Evolutionary conservation across 2,797 vertebrate species (phyloP), one percentile per base, ranked within the genome.

Genomic region (Gouania willdenowi): DNA sequence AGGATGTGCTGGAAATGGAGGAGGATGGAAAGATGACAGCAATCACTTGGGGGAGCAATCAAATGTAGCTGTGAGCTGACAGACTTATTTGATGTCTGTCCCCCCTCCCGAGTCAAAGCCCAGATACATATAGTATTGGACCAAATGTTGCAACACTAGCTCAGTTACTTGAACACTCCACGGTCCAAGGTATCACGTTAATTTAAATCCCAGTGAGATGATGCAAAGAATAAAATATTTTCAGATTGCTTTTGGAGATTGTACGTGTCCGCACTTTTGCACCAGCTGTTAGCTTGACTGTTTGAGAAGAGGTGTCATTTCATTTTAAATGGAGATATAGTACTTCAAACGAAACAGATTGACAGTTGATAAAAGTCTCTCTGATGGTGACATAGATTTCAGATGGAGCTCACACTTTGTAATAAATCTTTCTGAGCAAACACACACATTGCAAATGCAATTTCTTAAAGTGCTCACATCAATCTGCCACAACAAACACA

Each of bases 121-220:
- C 66, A 75, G 63, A 79, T 79, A 77, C 71, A 80, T 69, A 64
- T 36, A 21, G 29, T 54, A 74, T 75, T 46, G 80, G 61, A 45
- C 72, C 66, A 69, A 67, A 74, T 43, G 33, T 34, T 58, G 62
- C 50, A 60, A 67, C 58, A 47, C 57, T 75, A 67, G 56, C 75
- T 71, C 62, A 70, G 18, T 72, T 76, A 43, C 45, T 37, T 2
- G 34, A 26, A 48, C 11, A 27, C 37, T 33, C 20, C 21, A n/a
- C 31, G 15, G 16, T 17, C 19, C 8, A 20, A 20, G 4, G 1
- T n/a, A n/a, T 37, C 23, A 16, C 7, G 30, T 30, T 26, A 22
- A 6, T 43, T 34, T 27, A 25, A 13, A 25, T 8, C 22, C 6
- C 28, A 22, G 10, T 17, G 31, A 4, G 34, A n/a, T 7, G 6